phyloP scores from a whole-genome alignment of 2,113 vertebrate species.

The Erythrolamprus reginae region DNA sequence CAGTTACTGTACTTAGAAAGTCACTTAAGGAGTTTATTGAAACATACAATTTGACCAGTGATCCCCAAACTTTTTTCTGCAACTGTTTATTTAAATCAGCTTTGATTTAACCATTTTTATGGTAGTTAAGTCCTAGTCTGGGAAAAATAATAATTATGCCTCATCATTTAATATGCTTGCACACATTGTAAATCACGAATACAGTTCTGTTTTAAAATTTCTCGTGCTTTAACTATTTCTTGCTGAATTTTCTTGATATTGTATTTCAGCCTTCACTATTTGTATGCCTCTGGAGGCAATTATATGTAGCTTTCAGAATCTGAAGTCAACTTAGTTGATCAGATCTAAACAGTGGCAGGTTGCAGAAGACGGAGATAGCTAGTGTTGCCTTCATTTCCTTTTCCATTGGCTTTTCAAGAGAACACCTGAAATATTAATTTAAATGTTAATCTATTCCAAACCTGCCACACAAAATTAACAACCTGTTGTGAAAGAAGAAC shows the following conservation, averaged over 20 bases:
- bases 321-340: neutral
- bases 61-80: neutral
- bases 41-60: neutral
- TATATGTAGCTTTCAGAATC: neutral
- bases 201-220: neutral
- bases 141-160: neutral
- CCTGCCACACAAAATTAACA: neutral
- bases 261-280: neutral
- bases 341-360: neutral
- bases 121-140: neutral
- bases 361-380: neutral
- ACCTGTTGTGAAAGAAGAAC: neutral
- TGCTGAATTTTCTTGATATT: neutral
- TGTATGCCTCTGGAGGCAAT: neutral
- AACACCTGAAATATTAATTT: neutral
- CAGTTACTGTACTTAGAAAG: neutral
- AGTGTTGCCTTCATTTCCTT: neutral
- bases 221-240: neutral
- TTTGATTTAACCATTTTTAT: neutral
- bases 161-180: neutral
- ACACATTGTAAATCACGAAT: neutral
- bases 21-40: neutral
- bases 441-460: neutral
- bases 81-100: neutral
- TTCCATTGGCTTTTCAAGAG: neutral